Conservation (phyloP, 2,797 vertebrate species). For the Sebastiscus tertius region DNA sequence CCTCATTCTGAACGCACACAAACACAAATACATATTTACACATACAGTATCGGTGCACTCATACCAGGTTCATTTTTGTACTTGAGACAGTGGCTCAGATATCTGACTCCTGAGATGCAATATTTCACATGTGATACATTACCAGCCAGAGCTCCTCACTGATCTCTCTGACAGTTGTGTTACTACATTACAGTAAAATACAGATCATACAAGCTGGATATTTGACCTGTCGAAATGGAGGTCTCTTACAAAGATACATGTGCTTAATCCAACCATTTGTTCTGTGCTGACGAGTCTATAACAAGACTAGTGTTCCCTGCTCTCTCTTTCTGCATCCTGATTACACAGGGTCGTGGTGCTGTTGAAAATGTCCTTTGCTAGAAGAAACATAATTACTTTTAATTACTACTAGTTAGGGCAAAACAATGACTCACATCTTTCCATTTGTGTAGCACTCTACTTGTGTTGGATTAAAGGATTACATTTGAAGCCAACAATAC, state of each 20-base stretch:
- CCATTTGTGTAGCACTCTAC: neutral
- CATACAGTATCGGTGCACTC: neutral
- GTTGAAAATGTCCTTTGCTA: neutral
- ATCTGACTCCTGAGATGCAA: neutral
- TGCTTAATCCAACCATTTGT: conserved; percentile 5
- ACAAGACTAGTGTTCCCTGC: neutral
- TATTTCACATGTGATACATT: neutral
- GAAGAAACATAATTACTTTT: neutral
- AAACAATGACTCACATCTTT: neutral
- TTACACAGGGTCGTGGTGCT: conserved; percentile 2
- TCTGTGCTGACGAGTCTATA: neutral
- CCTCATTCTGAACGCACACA: conserved; percentile 68
- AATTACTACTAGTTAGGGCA: neutral
- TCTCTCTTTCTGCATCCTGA: conserved; percentile 4
- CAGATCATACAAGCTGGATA: neutral
- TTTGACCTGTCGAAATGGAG: neutral
- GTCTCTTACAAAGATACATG: neutral
- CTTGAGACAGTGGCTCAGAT: neutral
- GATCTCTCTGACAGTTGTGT: neutral
- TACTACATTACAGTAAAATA: neutral
- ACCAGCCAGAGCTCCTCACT: neutral
- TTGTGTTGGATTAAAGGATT: neutral
- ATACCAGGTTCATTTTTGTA: neutral
- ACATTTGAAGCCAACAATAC: neutral
- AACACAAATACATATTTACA: conserved; percentile 1